A percentile compares a stretch with the other conserved stretches of the same genome.
Conservation (phyloP, 2,888 invertebrate species). For the Branchipolynoe longqiensis region DNA sequence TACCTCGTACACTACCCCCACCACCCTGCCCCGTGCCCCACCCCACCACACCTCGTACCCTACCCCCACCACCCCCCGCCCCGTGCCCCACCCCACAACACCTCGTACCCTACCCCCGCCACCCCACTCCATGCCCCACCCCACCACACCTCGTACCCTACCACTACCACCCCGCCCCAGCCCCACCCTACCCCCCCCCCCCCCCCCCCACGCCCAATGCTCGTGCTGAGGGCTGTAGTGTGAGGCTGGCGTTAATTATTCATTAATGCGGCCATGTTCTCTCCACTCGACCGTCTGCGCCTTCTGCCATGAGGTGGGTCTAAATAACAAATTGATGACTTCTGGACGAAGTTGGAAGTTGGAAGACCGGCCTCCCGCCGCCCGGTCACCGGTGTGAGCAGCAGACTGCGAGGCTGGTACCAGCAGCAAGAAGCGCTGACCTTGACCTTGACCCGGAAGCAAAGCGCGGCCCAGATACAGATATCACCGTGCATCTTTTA, state of each 20-base stretch:
- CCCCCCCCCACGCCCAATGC: background rate
- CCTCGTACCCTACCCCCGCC: background rate
- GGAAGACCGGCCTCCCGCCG: too few species aligned
- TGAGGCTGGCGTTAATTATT: background rate
- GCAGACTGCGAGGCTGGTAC: background rate
- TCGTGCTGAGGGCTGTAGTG: background rate
- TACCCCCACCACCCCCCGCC: too few species aligned
- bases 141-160: background rate
- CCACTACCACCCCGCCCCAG: background rate
- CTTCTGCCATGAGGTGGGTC: background rate
- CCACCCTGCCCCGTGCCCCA: background rate
- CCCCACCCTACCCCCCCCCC: background rate
- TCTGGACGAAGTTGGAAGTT: too few species aligned
- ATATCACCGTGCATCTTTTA: background rate
- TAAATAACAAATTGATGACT: too few species aligned
- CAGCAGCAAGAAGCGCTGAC: slow-evolving; percentile 14
- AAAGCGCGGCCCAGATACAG: slow-evolving; percentile 2
- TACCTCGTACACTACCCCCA: too few species aligned
- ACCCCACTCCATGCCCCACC: background rate
- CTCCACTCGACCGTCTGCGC: slow-evolving; percentile 15
- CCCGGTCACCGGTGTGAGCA: too few species aligned
- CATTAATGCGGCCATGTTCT: slow-evolving; percentile 21
- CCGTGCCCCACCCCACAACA: background rate
- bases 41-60: background rate
- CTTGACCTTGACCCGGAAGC: slow-evolving; percentile 19